Conservation (phyloP, 2,113 vertebrate genomes). For the Serilophus lunatus region DNA sequence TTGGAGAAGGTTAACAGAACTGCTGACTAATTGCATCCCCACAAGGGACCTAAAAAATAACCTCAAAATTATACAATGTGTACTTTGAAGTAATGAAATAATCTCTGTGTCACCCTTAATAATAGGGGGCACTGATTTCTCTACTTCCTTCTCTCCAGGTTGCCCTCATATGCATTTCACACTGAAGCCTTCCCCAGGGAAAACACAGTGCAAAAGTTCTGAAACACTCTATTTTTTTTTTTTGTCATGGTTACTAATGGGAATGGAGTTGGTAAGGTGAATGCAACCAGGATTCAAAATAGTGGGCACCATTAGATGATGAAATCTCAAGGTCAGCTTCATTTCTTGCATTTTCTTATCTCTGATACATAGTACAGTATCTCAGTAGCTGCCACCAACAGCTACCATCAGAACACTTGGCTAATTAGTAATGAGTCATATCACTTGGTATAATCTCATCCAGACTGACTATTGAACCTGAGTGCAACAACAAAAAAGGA, state of each 20-base stretch:
- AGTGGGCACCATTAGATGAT: constrained; percentile 58
- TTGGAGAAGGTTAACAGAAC: neutral
- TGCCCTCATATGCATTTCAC: neutral
- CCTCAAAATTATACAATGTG: neutral
- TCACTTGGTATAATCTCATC: constrained; percentile 50
- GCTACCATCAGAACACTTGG: constrained; percentile 27
- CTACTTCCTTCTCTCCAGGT: neutral
- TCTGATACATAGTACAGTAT: constrained; percentile 40
- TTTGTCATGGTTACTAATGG: neutral
- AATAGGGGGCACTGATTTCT: neutral
- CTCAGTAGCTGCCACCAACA: constrained; percentile 59
- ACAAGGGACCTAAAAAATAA: neutral
- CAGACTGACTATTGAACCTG: constrained; percentile 17
- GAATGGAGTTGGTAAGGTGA: constrained; percentile 1
- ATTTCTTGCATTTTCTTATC: constrained; percentile 68
- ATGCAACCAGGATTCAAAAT: constrained; percentile 66
- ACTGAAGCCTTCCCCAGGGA: neutral
- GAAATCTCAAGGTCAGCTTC: constrained; percentile 70
- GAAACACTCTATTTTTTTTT: neutral
- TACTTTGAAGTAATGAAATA: neutral
- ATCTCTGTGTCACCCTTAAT: neutral
- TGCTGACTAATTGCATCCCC: neutral
- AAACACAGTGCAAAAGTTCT: neutral
- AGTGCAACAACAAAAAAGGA: constrained; percentile 4
- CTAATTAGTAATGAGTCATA: constrained; percentile 70